phyloP scores from a whole-genome alignment of 2,113 vertebrate genomes.

The Axis porcinus region DNA sequence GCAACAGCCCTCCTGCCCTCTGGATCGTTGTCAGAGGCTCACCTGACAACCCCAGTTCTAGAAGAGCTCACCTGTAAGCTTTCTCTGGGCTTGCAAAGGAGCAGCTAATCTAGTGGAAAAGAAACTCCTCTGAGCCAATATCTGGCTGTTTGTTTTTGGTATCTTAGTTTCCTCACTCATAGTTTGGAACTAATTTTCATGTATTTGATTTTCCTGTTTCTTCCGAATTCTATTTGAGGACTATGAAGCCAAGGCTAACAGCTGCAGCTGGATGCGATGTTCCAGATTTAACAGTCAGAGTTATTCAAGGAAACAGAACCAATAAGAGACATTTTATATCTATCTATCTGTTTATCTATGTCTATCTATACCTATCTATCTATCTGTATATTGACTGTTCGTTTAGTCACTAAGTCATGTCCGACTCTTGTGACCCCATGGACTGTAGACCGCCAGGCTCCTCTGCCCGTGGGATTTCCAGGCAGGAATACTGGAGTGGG shows the following conservation, averaged over 20 bases:
- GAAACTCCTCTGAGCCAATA: neutral
- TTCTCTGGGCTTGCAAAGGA: neutral
- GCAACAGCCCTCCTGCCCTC: neutral
- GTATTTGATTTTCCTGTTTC: neutral
- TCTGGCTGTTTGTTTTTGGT: neutral
- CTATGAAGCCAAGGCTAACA: neutral
- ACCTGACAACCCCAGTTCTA: neutral
- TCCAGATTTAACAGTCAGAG: neutral
- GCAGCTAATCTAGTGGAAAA: neutral
- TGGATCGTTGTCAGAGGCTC: neutral
- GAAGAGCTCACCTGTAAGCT: neutral
- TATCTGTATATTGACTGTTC: neutral
- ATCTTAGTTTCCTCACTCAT: neutral
- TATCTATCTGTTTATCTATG: neutral
- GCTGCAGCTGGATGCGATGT: neutral
- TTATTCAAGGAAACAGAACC: neutral
- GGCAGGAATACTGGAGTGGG: too few species aligned
- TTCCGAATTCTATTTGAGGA: neutral
- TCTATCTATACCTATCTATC: neutral
- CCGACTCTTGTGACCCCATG: too few species aligned
- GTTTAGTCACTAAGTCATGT: too few species aligned
- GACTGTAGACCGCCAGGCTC: too few species aligned
- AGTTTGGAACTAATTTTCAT: neutral
- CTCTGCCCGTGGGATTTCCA: too few species aligned
- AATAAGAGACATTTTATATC: neutral